These are phyloP conservation scores for Ceraclea dissimilis DNA, from an alignment of 2,888 invertebrate genomes.

Conservation along the genomic window DNA sequence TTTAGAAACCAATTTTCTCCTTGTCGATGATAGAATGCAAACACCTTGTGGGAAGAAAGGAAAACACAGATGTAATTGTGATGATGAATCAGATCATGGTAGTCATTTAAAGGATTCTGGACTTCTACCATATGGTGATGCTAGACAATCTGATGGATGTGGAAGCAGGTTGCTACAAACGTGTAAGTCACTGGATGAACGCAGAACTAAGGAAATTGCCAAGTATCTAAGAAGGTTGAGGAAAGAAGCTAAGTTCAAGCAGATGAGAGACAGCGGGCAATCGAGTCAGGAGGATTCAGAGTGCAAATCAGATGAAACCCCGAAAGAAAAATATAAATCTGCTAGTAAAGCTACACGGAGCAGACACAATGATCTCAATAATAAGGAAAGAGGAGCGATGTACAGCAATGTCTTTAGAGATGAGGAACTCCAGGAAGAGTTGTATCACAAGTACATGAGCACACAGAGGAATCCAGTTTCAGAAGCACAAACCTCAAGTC, in stretches of 20 bases:
- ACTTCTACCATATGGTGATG: slow-evolving; percentile 27
- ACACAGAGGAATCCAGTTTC: slow-evolving; percentile 6
- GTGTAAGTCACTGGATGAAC: slow-evolving; percentile 34
- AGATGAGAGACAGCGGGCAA: slow-evolving; percentile 38
- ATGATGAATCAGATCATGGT: slow-evolving; percentile 56
- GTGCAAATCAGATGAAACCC: slow-evolving; percentile 10
- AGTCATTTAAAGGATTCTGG: slow-evolving; percentile 29
- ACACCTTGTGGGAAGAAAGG: slow-evolving; percentile 65
- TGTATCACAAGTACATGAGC: neutral
- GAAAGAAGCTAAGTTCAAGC: slow-evolving; percentile 42
- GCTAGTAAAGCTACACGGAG: neutral
- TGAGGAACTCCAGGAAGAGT: neutral
- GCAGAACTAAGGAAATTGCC: slow-evolving; percentile 42
- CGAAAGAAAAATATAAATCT: slow-evolving; percentile 1
- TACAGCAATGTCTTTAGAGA: neutral
- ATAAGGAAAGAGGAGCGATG: slow-evolving; percentile 4
- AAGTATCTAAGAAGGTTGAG: slow-evolving; percentile 42
- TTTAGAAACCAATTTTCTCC: slow-evolving; percentile 25
- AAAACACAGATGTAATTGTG: slow-evolving; percentile 69
- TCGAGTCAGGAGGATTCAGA: slow-evolving; percentile 17
- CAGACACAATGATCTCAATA: slow-evolving; percentile 18
- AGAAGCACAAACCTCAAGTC: neutral
- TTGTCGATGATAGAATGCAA: slow-evolving; percentile 65
- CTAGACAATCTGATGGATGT: slow-evolving; percentile 28
- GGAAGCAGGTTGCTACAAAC: slow-evolving; percentile 31